Conservation (phyloP, 2,888 invertebrate genomes). For the Thereva unica region DNA sequence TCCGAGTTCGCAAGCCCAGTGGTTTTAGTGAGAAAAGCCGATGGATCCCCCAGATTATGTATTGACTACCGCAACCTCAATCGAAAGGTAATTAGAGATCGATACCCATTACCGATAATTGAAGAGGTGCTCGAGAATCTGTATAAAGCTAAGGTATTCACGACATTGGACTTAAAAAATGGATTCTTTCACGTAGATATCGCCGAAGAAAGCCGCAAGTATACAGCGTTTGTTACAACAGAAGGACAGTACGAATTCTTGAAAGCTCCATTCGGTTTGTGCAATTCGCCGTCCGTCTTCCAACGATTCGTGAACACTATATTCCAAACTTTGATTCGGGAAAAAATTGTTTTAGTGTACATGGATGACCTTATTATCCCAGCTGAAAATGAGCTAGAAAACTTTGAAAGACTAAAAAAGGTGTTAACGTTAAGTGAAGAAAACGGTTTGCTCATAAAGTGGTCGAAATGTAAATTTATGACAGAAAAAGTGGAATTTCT, state of each 20-base stretch:
- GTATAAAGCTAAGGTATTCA: conserved; percentile 45
- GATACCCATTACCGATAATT: conserved; percentile 35
- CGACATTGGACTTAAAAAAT: conserved; percentile 43
- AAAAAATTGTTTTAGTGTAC: conserved; percentile 35
- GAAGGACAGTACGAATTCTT: conserved; percentile 54
- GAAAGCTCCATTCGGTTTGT: conserved; percentile 54
- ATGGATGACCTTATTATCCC: conserved; percentile 41
- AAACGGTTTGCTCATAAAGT: conserved; percentile 41
- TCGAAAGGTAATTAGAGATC: conserved; percentile 25
- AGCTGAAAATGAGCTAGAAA: conserved; percentile 19
- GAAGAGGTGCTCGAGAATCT: conserved; percentile 41
- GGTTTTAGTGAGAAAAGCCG: conserved; percentile 43
- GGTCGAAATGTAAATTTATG: conserved; percentile 46
- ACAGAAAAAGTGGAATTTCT: conserved; percentile 43
- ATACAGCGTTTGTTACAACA: conserved; percentile 54
- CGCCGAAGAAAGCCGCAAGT: conserved; percentile 38
- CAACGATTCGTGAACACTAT: conserved; percentile 43
- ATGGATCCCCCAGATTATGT: conserved; percentile 41
- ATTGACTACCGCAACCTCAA: conserved; percentile 45
- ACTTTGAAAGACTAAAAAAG: too few species aligned
- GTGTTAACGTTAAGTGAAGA: too few species aligned
- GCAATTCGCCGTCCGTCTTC: conserved; percentile 51
- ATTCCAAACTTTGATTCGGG: conserved; percentile 35
- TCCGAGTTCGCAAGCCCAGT: conserved; percentile 45
- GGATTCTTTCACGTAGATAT: conserved; percentile 16